Evolutionary conservation across 2,113 vertebrate species (phyloP).

Genomic region (Erythrocercus mccallii): DNA sequence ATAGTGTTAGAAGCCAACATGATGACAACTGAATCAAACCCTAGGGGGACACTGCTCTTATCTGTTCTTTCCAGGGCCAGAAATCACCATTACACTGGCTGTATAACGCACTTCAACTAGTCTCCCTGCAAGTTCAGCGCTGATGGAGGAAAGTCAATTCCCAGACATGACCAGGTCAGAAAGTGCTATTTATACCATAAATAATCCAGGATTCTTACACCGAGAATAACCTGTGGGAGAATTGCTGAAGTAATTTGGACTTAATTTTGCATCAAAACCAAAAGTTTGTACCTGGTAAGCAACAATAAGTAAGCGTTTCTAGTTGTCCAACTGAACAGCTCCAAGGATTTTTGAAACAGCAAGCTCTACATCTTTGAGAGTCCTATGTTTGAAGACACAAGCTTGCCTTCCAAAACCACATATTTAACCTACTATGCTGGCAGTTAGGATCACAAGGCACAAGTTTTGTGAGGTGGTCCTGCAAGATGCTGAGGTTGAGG

Average conservation of each 20-base stretch:
- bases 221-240: not conserved
- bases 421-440: not conserved
- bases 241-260: not conserved
- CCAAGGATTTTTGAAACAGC: not conserved
- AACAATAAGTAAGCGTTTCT: not conserved
- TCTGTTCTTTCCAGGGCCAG: not conserved
- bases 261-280: not conserved
- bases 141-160: not conserved
- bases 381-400: not conserved
- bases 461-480: not conserved
- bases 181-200: not conserved
- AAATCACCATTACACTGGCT: not conserved
- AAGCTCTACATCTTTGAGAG: not conserved
- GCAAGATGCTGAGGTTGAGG: not conserved
- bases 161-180: not conserved
- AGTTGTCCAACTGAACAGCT: not conserved
- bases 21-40: not conserved
- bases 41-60: not conserved
- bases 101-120: fast-evolving
- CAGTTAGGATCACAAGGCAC: not conserved
- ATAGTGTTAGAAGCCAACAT: not conserved
- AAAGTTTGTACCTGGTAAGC: not conserved
- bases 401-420: not conserved
- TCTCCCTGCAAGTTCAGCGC: not conserved
- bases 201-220: not conserved